These are phyloP conservation scores for Tachina grossa DNA, from an alignment of 2,888 invertebrate species.

Conservation along the genomic window DNA sequence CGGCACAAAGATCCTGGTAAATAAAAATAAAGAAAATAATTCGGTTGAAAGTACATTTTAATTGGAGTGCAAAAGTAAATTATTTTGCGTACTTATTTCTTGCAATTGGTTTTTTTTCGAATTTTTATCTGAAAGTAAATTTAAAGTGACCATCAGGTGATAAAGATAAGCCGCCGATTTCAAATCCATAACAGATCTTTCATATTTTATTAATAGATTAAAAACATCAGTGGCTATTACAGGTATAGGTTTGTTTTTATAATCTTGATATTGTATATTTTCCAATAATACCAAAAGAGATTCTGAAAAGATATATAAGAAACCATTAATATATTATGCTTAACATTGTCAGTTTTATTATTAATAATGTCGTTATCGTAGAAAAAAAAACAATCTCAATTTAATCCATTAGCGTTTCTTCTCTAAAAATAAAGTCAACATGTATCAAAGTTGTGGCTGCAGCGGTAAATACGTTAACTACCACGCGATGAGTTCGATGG, in stretches of 20 bases:
- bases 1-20: conserved; percentile 83
- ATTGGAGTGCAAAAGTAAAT: background rate
- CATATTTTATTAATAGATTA: conserved; percentile 75
- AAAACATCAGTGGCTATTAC: conserved; percentile 75
- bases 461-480: no score
- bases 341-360: background rate
- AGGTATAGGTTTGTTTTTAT: conserved; percentile 65
- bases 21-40: background rate
- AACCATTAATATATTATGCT: background rate
- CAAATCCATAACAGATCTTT: conserved; percentile 76
- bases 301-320: conserved; percentile 72
- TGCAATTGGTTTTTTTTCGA: conserved; percentile 72
- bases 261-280: conserved; percentile 49
- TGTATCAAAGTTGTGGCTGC: no score
- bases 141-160: conserved; percentile 76
- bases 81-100: conserved; percentile 75
- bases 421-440: no score
- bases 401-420: no score
- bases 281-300: conserved; percentile 75
- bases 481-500: no score
- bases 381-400: no score
- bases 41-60: background rate
- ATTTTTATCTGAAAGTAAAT: conserved; percentile 74
- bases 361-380: background rate
- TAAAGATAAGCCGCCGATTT: conserved; percentile 80